These are phyloP conservation scores for Cybosia mesomella DNA, from an alignment of 2,888 invertebrate species.

Conservation along the genomic window DNA sequence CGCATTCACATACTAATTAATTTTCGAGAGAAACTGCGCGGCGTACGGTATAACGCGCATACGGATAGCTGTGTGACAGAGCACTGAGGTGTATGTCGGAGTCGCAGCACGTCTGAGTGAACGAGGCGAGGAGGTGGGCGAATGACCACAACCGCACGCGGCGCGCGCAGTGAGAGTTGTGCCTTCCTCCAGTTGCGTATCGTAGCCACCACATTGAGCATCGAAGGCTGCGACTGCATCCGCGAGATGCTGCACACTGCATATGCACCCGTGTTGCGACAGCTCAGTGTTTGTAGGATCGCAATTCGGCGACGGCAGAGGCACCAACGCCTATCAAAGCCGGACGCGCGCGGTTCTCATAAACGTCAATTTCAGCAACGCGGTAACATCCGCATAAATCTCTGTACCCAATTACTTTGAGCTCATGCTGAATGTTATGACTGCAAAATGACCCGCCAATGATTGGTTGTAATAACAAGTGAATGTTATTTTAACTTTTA, in stretches of 20 bases:
- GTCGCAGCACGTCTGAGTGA: slow-evolving; percentile 59
- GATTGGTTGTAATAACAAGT: slow-evolving; percentile 28
- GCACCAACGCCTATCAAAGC: slow-evolving; percentile 26
- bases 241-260: slow-evolving; percentile 70
- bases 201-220: slow-evolving; percentile 57
- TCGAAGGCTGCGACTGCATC: slow-evolving; percentile 66
- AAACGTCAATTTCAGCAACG: slow-evolving; percentile 43
- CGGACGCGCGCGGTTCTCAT: slow-evolving; percentile 16
- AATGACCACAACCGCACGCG: slow-evolving; percentile 79
- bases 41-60: slow-evolving; percentile 72
- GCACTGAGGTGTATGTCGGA: slow-evolving; percentile 70
- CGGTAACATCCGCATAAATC: slow-evolving; percentile 48
- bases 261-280: slow-evolving; percentile 55
- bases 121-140: slow-evolving; percentile 69
- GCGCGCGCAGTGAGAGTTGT: slow-evolving; percentile 86
- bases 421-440: slow-evolving; percentile 30
- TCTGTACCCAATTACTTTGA: slow-evolving; percentile 41
- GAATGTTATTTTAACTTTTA: slow-evolving; percentile 24
- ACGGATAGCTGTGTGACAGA: slow-evolving; percentile 71
- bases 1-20: slow-evolving; percentile 83
- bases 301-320: slow-evolving; percentile 18
- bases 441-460: slow-evolving; percentile 37
- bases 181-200: slow-evolving; percentile 63
- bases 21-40: slow-evolving; percentile 79
- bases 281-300: slow-evolving; percentile 34